Conservation (phyloP, 2,797 vertebrate species). For the Pseudocheirus occidentalis region DNA sequence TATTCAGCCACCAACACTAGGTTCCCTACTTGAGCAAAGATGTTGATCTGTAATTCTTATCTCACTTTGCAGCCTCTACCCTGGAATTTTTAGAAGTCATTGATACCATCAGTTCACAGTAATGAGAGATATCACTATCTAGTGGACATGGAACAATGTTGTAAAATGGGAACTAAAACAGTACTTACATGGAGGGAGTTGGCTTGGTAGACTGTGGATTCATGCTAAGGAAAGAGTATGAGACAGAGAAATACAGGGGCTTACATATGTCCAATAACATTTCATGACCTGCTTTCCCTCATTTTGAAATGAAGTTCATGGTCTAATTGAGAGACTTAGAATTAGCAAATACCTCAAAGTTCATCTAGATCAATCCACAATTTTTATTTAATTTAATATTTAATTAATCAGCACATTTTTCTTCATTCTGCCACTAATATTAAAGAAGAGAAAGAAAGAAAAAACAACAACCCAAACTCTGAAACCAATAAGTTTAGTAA, state of each 20-base stretch:
- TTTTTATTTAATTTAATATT: background rate
- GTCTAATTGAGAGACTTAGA: background rate
- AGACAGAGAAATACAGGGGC: background rate
- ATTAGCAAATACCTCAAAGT: background rate
- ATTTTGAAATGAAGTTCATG: background rate
- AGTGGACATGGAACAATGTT: background rate
- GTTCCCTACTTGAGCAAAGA: background rate
- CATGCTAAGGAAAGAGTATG: background rate
- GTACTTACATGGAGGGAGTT: background rate
- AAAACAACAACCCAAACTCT: background rate
- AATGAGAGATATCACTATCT: background rate
- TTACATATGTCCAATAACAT: background rate
- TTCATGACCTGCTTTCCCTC: background rate
- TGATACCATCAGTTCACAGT: background rate
- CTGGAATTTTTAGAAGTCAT: background rate
- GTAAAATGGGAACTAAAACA: background rate
- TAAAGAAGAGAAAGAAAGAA: background rate
- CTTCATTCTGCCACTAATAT: background rate
- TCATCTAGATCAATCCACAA: background rate
- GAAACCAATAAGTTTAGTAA: background rate
- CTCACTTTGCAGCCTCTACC: background rate
- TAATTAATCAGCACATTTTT: background rate
- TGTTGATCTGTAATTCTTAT: background rate
- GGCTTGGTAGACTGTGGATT: background rate
- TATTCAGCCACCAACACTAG: background rate